Conservation (phyloP, 30 jellyfish, hydroid and myxozoan genomes). For the Aurelia sp. region DNA sequence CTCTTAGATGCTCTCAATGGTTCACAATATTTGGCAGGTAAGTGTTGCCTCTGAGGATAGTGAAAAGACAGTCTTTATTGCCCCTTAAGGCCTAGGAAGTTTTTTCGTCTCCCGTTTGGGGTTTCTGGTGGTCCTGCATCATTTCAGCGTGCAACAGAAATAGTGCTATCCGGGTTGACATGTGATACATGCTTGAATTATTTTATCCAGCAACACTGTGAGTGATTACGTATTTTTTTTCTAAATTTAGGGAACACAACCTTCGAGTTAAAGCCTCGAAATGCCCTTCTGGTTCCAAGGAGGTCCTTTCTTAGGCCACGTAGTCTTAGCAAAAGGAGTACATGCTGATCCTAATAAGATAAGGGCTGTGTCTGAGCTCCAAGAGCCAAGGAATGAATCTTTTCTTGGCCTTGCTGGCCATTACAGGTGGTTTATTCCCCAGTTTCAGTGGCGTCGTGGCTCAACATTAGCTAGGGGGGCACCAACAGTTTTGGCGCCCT, state of each 20-base stretch:
- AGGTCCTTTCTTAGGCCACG: too few species aligned
- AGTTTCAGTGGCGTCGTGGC: too few species aligned
- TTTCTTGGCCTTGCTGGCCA: too few species aligned
- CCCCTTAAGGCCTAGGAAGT: conserved; percentile 36
- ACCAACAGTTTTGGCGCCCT: too few species aligned
- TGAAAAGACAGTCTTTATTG: conserved; percentile 38
- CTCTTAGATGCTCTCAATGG: conserved; percentile 59
- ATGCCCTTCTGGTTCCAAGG: too few species aligned
- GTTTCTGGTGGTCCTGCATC: conserved; percentile 52
- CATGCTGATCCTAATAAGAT: too few species aligned
- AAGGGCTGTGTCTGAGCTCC: too few species aligned
- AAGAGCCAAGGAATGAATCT: too few species aligned
- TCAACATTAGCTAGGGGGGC: too few species aligned
- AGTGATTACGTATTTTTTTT: conserved; percentile 6
- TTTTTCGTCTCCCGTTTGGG: conserved; percentile 61
- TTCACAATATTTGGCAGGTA: conserved; percentile 32
- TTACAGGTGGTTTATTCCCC: too few species aligned
- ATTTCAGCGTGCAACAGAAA: conserved; percentile 35
- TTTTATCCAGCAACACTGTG: conserved; percentile 49
- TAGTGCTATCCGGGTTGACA: conserved; percentile 45
- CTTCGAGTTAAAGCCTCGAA: conserved; percentile 41
- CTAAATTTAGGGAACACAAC: too few species aligned
- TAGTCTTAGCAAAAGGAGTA: too few species aligned
- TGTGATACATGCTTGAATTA: conserved; percentile 47
- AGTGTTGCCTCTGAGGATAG: conserved; percentile 42